These are phyloP conservation scores for Corydoras maculifer DNA, from an alignment of 2,113 vertebrate genomes.

Conservation along the genomic window DNA sequence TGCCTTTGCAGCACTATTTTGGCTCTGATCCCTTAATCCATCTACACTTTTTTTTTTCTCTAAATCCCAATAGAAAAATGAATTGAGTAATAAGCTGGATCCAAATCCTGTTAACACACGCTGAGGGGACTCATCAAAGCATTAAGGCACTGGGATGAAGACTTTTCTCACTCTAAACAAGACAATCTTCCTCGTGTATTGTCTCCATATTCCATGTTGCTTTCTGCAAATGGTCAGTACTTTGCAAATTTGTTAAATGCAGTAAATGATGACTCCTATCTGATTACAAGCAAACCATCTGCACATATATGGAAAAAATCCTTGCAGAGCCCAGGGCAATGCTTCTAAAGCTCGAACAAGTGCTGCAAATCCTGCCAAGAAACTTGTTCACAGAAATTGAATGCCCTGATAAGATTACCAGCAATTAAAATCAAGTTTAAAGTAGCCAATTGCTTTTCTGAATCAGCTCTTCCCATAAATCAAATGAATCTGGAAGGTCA, in stretches of 20 bases:
- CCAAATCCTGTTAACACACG: constrained; percentile 15
- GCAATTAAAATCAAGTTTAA: neutral
- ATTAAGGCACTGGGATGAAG: constrained; percentile 28
- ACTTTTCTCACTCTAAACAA: neutral
- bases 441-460: neutral
- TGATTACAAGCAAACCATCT: no score
- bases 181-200: no score
- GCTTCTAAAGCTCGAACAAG: neutral
- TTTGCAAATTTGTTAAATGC: no score
- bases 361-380: neutral
- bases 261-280: no score
- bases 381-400: neutral
- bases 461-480: neutral
- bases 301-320: constrained; percentile 4
- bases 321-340: neutral
- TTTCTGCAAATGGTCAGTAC: no score
- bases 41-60: neutral
- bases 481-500: constrained; percentile 7
- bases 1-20: constrained; percentile 16
- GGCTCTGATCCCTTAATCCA: constrained; percentile 16
- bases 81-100: constrained; percentile 26
- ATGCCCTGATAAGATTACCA: neutral
- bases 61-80: constrained; percentile 30
- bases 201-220: no score
- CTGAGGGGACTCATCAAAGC: constrained; percentile 25